Evolutionary conservation across 2,113 vertebrate genomes (phyloP).

Genomic region (Tauraco erythrolophus): DNA sequence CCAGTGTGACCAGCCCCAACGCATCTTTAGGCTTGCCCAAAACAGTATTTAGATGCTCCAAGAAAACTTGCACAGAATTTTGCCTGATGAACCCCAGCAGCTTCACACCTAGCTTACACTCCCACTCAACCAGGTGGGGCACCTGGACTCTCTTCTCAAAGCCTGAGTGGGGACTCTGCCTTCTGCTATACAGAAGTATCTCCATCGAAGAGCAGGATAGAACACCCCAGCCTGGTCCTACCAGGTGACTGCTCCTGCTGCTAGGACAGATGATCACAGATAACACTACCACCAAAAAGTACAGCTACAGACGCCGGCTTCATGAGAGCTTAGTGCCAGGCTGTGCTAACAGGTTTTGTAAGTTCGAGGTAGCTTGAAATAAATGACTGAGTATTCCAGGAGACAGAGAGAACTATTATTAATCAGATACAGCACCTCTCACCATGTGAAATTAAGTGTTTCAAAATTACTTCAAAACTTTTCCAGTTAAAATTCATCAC

Average conservation of each 20-base stretch:
- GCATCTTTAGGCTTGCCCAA: not conserved
- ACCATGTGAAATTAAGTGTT: not conserved
- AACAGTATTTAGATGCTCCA: not conserved
- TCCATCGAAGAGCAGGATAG: not conserved
- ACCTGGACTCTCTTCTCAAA: not conserved
- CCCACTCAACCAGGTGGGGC: not conserved
- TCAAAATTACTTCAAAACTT: not conserved
- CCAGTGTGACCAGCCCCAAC: not conserved
- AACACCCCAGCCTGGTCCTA: not conserved
- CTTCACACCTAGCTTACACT: not conserved
- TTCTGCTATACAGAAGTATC: not conserved
- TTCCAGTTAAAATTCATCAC: not conserved
- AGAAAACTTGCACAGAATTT: not conserved
- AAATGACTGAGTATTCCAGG: not conserved
- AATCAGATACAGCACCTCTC: not conserved
- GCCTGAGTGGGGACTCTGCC: not conserved
- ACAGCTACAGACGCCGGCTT: not conserved
- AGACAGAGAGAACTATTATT: not conserved
- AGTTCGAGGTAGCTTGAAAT: not conserved
- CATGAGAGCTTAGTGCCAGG: not conserved
- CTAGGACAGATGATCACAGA: not conserved
- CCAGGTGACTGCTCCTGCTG: not conserved
- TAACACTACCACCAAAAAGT: not conserved
- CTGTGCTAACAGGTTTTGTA: not conserved
- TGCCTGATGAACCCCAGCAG: not conserved